Percentiles rank a stretch among this genome's conserved stretches.
Evolutionary conservation across 2,797 vertebrate genomes (phyloP).

Genomic region (Thripadectes ignobilis): DNA sequence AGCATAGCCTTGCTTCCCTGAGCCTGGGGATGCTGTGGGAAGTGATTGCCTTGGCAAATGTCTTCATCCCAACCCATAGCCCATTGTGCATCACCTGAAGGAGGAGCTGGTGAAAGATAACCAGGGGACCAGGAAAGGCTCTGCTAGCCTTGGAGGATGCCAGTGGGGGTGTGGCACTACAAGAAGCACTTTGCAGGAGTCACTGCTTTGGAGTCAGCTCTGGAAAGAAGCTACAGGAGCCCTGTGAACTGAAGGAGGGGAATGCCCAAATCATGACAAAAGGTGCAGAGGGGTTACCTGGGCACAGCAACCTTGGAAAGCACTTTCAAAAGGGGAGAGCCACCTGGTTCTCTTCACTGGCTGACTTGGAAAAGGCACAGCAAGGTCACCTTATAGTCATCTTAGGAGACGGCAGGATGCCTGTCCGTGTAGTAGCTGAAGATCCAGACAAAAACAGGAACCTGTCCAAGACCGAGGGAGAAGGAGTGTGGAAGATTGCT

Average conservation of each 20-base stretch:
- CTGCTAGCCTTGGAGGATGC: background rate
- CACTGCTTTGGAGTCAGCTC: background rate
- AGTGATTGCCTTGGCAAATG: background rate
- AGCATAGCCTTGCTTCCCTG: constrained; percentile 15
- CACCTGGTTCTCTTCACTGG: background rate
- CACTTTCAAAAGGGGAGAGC: background rate
- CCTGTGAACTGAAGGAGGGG: background rate
- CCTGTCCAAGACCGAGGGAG: background rate
- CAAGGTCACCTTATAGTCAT: background rate
- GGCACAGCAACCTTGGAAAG: background rate
- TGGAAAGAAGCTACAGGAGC: background rate
- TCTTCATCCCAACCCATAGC: constrained; percentile 35
- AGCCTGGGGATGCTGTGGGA: constrained; percentile 22
- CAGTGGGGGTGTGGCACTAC: background rate
- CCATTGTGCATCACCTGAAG: background rate
- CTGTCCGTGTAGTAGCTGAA: background rate
- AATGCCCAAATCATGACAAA: background rate
- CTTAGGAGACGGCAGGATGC: background rate
- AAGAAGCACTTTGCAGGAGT: background rate
- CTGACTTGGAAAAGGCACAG: background rate
- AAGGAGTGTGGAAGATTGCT: background rate
- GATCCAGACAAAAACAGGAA: background rate
- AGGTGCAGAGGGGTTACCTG: background rate
- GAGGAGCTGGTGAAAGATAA: constrained; percentile 25
- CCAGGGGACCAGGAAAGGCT: constrained; percentile 39